phyloP scores from a whole-genome alignment of 2,888 invertebrate species.

The Ptychoptera contaminata region DNA sequence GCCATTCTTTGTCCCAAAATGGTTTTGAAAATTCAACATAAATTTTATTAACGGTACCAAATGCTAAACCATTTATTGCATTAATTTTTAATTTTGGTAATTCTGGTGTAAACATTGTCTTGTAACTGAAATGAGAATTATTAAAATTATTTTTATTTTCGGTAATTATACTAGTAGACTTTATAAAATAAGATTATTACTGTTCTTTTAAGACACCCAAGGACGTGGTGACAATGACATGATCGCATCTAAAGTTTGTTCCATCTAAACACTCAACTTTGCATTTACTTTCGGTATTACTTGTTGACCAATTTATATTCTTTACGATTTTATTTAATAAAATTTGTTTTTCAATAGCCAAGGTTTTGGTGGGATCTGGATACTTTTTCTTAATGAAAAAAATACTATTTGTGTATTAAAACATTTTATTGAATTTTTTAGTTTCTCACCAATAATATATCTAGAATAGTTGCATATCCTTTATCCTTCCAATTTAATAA shows the following conservation, averaged over 20 bases:
- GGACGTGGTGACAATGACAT: constrained; percentile 42
- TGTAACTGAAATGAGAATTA: constrained; percentile 10
- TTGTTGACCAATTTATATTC: constrained; percentile 20
- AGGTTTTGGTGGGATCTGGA: constrained; percentile 16
- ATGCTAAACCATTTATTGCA: constrained; percentile 37
- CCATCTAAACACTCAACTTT: constrained; percentile 24
- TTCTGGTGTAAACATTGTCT: constrained; percentile 32
- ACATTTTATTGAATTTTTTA: background rate
- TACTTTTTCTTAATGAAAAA: constrained; percentile 18
- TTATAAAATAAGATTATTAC: constrained; percentile 9
- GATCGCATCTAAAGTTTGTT: constrained; percentile 35
- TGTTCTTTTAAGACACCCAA: constrained; percentile 43
- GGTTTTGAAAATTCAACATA: constrained; percentile 40
- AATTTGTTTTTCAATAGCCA: constrained; percentile 22
- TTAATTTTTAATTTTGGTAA: constrained; percentile 33
- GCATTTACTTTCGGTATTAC: constrained; percentile 13
- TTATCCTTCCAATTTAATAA: constrained; percentile 57
- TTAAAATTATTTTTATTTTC: too few species aligned
- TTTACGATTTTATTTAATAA: constrained; percentile 18
- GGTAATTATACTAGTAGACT: too few species aligned
- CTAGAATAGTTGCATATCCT: constrained; percentile 51
- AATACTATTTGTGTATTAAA: background rate
- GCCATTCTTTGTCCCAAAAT: constrained; percentile 40
- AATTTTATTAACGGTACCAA: constrained; percentile 47
- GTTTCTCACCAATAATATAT: constrained; percentile 46